These are phyloP conservation scores for Drosophila rellima DNA, from an alignment of 2,888 invertebrate genomes.

Conservation along the genomic window DNA sequence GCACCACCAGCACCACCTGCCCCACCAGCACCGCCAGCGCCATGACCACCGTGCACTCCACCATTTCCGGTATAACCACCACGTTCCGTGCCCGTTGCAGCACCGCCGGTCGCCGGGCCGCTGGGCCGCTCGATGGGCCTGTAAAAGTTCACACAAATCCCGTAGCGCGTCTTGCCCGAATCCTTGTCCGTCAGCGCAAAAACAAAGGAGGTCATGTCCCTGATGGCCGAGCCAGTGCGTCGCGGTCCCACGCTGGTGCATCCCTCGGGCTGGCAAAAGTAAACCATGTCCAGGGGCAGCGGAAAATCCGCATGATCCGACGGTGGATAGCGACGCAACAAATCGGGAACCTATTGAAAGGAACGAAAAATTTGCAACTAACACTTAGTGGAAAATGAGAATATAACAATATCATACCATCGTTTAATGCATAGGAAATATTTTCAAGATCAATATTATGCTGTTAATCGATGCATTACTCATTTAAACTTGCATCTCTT, in stretches of 20 bases:
- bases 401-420: too few relatives aligned
- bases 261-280: slow-evolving; percentile 99
- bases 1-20: slow-evolving; percentile 60
- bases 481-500: too few relatives aligned
- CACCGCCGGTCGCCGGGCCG: slow-evolving; percentile 38
- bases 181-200: slow-evolving; percentile 99
- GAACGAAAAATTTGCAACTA: not conserved
- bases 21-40: slow-evolving; percentile 16
- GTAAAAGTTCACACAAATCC: slow-evolving; percentile 99
- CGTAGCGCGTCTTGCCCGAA: slow-evolving; percentile 97
- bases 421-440: too few relatives aligned
- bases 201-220: slow-evolving; percentile 98
- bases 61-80: slow-evolving; percentile 43
- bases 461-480: too few relatives aligned
- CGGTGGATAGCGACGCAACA: slow-evolving; percentile 97
- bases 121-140: slow-evolving; percentile 92
- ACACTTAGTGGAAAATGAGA: too few relatives aligned
- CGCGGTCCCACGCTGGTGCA: slow-evolving; percentile 96
- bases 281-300: slow-evolving; percentile 98
- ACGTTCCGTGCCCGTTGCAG: slow-evolving; percentile 31
- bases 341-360: slow-evolving; percentile 93
- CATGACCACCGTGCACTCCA: slow-evolving; percentile 40
- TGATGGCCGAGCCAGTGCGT: slow-evolving; percentile 89
- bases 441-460: too few relatives aligned
- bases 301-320: slow-evolving; percentile 99